phyloP scores from a whole-genome alignment of 1,140 invertebrate species.

The Pollicipes pollicipes region DNA sequence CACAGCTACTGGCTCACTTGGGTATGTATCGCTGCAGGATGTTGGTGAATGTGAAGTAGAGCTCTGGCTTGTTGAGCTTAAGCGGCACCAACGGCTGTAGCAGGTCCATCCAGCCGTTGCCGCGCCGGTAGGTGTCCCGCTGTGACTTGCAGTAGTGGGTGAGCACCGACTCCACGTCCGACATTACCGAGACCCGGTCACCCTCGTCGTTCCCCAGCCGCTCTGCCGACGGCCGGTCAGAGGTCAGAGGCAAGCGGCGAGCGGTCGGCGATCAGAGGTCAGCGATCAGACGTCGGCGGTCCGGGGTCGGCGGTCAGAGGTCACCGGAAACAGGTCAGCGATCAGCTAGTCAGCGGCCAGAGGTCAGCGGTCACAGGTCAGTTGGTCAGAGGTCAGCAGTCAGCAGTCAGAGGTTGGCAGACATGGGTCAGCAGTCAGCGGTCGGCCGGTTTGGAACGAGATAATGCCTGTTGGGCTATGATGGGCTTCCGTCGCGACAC shows the following conservation, averaged over 20 bases:
- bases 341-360: no score
- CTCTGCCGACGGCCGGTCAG: conserved; percentile 31
- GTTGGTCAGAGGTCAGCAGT: no score
- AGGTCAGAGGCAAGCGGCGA: not conserved
- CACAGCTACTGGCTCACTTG: conserved; percentile 29
- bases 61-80: not conserved
- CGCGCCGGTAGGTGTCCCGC: conserved; percentile 22
- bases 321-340: no score
- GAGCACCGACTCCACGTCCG: conserved; percentile 85
- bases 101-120: not conserved
- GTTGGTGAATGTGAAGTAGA: conserved; percentile 5
- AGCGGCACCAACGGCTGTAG: conserved; percentile 1
- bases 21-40: conserved; percentile 82
- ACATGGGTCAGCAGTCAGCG: no score
- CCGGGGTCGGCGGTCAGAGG: no score
- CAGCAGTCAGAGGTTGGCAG: no score
- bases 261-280: not conserved
- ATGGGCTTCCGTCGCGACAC: no score
- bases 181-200: conserved; percentile 72
- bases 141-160: conserved; percentile 88
- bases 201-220: conserved; percentile 86
- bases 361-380: no score
- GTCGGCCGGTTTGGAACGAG: no score
- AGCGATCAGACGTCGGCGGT: no score
- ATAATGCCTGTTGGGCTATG: no score